Evolutionary conservation across 2,888 invertebrate genomes (phyloP), one percentile per base, ranked within the genome.

Genomic region (Teleogryllus oceanicus): DNA sequence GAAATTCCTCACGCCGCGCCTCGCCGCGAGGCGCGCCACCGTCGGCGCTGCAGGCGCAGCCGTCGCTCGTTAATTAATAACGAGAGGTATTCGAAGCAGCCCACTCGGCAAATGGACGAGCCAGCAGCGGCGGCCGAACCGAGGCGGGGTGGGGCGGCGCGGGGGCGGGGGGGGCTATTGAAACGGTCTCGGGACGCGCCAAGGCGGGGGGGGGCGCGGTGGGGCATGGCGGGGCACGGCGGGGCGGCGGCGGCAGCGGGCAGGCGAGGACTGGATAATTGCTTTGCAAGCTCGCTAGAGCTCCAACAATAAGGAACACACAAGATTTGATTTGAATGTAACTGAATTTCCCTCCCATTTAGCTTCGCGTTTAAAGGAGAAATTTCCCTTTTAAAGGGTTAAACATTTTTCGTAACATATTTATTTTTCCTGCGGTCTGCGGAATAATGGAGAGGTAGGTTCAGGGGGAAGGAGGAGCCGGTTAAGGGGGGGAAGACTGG

Each of bases 1-100:
- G 62, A n/a, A 62, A 62, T 62, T 62, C 62, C 62, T 62, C 16
- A n/a, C n/a, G n/a, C 62, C 16, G n/a, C 13, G 62, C 62, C 13
- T n/a, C n/a, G n/a, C 62, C 62, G n/a, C 62, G 62, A 8, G 16
- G 16, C 13, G n/a, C 62, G 62, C 13, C 62, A n/a, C 62, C 62
- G n/a, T n/a, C 62, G 37, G 37, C 62, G 13, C n/a, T 62, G n/a
- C 62, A 18, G 62, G n/a, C 62, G 62, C n/a, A 62, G 62, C n/a
- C 13, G 62, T 62, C 62, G 62, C 62, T 62, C 62, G 62, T 62
- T 62, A 62, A 62, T 62, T 62, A 62, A 62, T 62, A 62, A 62
- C 62, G 62, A 62, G 62, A 62, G 62, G 62, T 62, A 62, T 62
- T 62, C 62, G 62, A 62, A 62, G 62, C 62, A 62, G 62, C 62